Base-by-base conservation (phyloP, 92 coral and sea anemone species). In the Actinostola sp. region DNA sequence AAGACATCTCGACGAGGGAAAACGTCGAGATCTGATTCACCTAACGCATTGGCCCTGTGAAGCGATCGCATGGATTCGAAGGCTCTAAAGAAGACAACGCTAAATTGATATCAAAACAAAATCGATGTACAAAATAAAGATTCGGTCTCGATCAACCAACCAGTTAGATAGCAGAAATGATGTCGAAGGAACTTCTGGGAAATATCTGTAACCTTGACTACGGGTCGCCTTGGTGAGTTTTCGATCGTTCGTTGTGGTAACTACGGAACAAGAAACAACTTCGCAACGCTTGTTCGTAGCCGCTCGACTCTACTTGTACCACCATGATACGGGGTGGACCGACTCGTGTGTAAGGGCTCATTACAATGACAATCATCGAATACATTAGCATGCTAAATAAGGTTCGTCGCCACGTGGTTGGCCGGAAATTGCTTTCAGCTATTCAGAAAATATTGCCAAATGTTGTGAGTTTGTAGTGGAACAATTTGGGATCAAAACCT, bases 141-240 rank as follows among this genome's bases (percentile, higher is more conserved):
- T 44, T 63, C 63, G 51, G 54, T 61, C 63, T 75, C 41, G 69
- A 55, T 74, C 81, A 63, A 73, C 89, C 69, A 78, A 94, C 89
- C 82, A 60, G 89, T 85, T 83, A 79, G 84, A 82, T 77, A 82
- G 86, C 87, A 86, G 72, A 91, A 88, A 81, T 61, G 69, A 75
- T 43, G 89, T 72, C 89, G 89, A 86, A 92, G 90, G 89, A 90
- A 89, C 85, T 88, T 75, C 89, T 89, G 92, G 95, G 96, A 91
- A 92, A 90, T 89, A 88, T 92, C 92, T 86, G 98, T 94, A 94
- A 91, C 98, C 98, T 94, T 94, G 98, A 92, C 98, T 94, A 94
- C 98, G 88, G 79, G 97, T 94, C 93, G 89, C 98, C 98, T 94
- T 94, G 98, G 98, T 88, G 98, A 90, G 96, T 80, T 94, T 91